A percentile compares a stretch with the other conserved stretches of the same genome.
Evolutionary conservation across 2,797 vertebrate genomes (phyloP).

Genomic region (Neostethus bicornis): DNA sequence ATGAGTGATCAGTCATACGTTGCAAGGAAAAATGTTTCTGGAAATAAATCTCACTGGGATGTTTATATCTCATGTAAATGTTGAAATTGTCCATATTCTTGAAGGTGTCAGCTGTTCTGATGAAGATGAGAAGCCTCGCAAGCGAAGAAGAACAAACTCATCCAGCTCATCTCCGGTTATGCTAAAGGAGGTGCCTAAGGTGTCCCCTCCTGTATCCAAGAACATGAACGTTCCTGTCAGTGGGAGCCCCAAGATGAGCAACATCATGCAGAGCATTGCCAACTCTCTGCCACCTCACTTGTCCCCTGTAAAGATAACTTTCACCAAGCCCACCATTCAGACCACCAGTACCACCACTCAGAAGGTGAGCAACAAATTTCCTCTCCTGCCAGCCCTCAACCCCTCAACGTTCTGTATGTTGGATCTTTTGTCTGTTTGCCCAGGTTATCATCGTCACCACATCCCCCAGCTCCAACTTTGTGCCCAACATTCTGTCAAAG

Average conservation of each 20-base stretch:
- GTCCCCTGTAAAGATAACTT: slow-evolving; percentile 99
- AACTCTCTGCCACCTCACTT: slow-evolving; percentile 97
- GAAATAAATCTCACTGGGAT: too few relatives aligned
- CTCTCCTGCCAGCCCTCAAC: rapidly evolving
- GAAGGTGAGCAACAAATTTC: slow-evolving; percentile 81
- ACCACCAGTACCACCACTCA: slow-evolving; percentile 94
- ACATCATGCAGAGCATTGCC: slow-evolving; percentile 99
- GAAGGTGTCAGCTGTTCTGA: slow-evolving; percentile 97
- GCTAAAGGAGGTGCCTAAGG: slow-evolving; percentile 93
- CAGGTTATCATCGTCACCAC: slow-evolving; percentile 99
- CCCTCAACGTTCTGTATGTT: neutral
- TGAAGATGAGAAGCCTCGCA: slow-evolving; percentile 98
- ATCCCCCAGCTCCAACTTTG: slow-evolving; percentile 97
- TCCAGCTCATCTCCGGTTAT: slow-evolving; percentile 94
- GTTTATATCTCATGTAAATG: too few relatives aligned
- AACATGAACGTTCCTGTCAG: slow-evolving; percentile 91
- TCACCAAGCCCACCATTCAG: slow-evolving; percentile 96
- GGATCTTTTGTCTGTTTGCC: neutral
- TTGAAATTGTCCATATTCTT: too few relatives aligned
- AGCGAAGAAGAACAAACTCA: slow-evolving; percentile 94
- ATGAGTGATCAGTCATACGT: too few relatives aligned
- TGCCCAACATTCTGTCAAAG: slow-evolving; percentile 98
- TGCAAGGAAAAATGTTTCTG: too few relatives aligned
- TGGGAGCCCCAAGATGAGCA: slow-evolving; percentile 97
- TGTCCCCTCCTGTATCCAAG: slow-evolving; percentile 87